Conservation (phyloP, 2,888 invertebrate species). For the Catonia carolina region DNA sequence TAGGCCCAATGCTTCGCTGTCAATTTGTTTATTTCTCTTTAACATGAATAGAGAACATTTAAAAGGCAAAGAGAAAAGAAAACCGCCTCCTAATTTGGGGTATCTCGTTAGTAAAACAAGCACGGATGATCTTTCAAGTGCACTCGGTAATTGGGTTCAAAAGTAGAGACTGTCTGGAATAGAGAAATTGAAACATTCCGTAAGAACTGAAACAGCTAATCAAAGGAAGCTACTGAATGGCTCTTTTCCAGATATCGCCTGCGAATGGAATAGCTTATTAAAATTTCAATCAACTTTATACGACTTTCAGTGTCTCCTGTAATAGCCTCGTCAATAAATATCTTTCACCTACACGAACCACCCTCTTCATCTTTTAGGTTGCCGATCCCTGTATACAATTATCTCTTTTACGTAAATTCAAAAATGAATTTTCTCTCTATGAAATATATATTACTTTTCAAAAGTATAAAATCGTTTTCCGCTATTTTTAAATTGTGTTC, state of each 20-base stretch:
- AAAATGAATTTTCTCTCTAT: too few relatives aligned
- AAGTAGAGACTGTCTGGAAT: constrained; percentile 4
- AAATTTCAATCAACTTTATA: constrained; percentile 9
- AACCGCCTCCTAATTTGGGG: constrained; percentile 4
- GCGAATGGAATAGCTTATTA: constrained; percentile 8
- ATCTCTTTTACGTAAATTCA: too few relatives aligned
- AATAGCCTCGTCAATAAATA: constrained; percentile 4
- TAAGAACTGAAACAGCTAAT: constrained; percentile 13
- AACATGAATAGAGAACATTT: background rate
- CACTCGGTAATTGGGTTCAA: constrained; percentile 11
- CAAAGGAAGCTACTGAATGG: constrained; percentile 2
- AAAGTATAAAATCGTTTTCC: too few relatives aligned
- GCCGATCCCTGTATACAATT: too few relatives aligned
- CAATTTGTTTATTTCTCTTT: too few relatives aligned
- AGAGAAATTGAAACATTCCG: constrained; percentile 4
- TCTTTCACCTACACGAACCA: too few relatives aligned
- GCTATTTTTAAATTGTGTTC: too few relatives aligned
- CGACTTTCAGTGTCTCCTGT: background rate
- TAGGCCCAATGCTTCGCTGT: too few relatives aligned
- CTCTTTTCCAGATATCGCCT: constrained; percentile 1
- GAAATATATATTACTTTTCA: too few relatives aligned
- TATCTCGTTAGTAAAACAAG: constrained; percentile 9
- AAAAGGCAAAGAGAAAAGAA: background rate
- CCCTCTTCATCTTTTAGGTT: too few relatives aligned
- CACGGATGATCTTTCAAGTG: constrained; percentile 14